Base-by-base conservation (phyloP, 35 echinoderm and acorn worm species). In the Apostichopus californicus region DNA sequence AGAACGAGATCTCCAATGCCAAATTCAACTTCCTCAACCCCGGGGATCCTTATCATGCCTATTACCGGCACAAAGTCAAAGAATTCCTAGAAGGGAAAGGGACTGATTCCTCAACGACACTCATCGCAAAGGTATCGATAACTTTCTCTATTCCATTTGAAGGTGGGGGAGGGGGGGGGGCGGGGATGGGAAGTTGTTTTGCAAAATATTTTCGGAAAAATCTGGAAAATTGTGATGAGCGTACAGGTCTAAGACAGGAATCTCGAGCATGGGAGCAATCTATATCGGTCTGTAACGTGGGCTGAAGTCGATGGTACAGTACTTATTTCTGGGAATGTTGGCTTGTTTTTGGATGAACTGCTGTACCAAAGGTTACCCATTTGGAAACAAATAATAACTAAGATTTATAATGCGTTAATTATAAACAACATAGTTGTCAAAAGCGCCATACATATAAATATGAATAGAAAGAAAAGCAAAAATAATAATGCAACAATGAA, bases 11-110 rank as follows among this genome's bases (percentile, higher is more conserved):
- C 80, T 93, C 91, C 73, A 99, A 99, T 55, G 93, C 97, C 55
- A 99, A 99, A 79, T 99, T 99, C 54, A 99, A 99, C 83, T 99
- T 99, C 78, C 78, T 99, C 72, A 99, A 99, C 87, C 94, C 91
- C 53, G 95, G 95, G 0, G 97, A 99, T 63, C 97, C 97, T 15
- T 99, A 99, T 93, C 97, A 99, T 95, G 97, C 97, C 6, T 99
- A 99, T 79, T 99, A 96, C 86, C 84, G 95, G 55, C 97, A 99
- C 77, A 99, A 99, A 54, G 97, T 99, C 77, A 96, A 99, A 24
- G 97, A 99, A 56, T 99, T 99, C 90, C 93, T 94, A 25, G 97
- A 99, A 60, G 97, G 97, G 13, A 99, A 99, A 66, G 93, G 89
- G 10, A 77, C n/a, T 1, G 97, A 99, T 79, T 93, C 95, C 0